Evolutionary conservation across 2,888 invertebrate genomes (phyloP), one percentile per base, ranked within the genome.

Genomic region (Ceramica pisi): DNA sequence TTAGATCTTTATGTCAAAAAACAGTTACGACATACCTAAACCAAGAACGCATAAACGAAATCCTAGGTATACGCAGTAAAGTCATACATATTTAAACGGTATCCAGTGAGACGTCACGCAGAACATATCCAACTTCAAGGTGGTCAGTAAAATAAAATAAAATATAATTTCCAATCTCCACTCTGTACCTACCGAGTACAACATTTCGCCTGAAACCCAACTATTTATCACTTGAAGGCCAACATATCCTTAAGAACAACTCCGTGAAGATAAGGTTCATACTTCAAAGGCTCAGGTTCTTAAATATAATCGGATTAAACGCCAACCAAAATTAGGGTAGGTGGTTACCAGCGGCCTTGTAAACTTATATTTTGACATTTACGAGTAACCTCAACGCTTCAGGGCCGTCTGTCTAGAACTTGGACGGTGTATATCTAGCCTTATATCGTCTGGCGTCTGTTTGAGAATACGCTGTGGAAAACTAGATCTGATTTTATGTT

Each of bases 241-340:
- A 57, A 72, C 67, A 71, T 62, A 60, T 64, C 55, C 66, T 51
- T 56, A 51, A 65, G 71, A 81, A 64, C 67, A 71, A 63, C 71
- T 78, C 56, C 41, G 16, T 68, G 56, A 62, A 78, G 78, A 81
- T 73, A 73, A 80, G 78, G 67, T 62, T 63, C 64, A 59, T 72
- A 75, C 80, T 86, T 85, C 85, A 86, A 86, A 86, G 85, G 84
- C 82, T 86, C 81, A 77, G 80, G 78, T 89, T 87, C 87, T 90
- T 88, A 88, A 89, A 86, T 88, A 87, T 89, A 87, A 78, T 85
- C 86, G 84, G 87, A 90, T 90, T 89, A 90, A 88, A 89, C 84
- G 86, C 87, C 83, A 80, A 78, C 85, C 86, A 78, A 88, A 90
- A 90, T 90, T 87, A 87, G 86, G 88, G 88, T 87, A 81, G 73